These are phyloP conservation scores for Lithosia quadra DNA, from an alignment of 2,888 invertebrate species.

Conservation along the genomic window DNA sequence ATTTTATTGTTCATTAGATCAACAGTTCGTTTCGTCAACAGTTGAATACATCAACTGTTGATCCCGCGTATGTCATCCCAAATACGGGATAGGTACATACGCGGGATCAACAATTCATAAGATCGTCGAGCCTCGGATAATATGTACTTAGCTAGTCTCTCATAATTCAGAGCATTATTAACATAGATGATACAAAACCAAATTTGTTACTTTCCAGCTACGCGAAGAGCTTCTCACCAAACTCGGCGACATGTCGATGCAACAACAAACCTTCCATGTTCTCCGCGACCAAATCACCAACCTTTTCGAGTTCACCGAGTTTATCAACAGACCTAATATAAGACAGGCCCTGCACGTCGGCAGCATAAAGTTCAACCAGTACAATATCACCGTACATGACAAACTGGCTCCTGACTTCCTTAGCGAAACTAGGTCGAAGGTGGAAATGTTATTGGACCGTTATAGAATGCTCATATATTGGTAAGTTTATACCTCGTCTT, in stretches of 20 bases:
- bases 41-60: too few species aligned
- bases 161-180: too few species aligned
- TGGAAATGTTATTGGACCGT: conserved; percentile 87
- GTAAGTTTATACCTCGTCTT: conserved; percentile 52
- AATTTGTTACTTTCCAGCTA: conserved; percentile 57
- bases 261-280: conserved; percentile 64
- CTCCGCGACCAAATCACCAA: conserved; percentile 71
- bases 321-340: conserved; percentile 85
- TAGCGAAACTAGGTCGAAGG: conserved; percentile 87
- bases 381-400: conserved; percentile 54
- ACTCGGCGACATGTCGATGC: conserved; percentile 63
- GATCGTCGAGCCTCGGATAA: too few species aligned
- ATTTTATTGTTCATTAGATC: too few species aligned
- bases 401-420: conserved; percentile 88
- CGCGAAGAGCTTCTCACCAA: conserved; percentile 62
- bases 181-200: not conserved
- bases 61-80: too few species aligned
- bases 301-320: conserved; percentile 80
- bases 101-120: too few species aligned
- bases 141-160: too few species aligned
- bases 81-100: too few species aligned
- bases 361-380: conserved; percentile 76
- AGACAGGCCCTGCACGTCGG: conserved; percentile 91
- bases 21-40: too few species aligned
- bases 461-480: conserved; percentile 90